Base-by-base conservation (phyloP, 2,797 vertebrate genomes). In the Etheostoma nigrum region DNA sequence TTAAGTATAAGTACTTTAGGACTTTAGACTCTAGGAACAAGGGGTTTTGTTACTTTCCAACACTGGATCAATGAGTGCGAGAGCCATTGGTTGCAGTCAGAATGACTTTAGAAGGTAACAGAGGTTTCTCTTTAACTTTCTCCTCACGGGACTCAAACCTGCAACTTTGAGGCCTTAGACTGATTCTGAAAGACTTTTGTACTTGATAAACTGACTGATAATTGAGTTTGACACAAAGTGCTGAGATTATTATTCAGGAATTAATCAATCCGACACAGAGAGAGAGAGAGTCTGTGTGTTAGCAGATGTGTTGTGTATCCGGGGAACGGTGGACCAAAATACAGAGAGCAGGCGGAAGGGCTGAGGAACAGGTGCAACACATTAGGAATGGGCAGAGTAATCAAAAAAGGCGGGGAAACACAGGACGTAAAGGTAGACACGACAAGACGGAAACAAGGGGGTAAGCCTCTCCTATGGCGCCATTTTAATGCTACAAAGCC, bases 171-270 rank as follows among this genome's bases (percentile, higher is more conserved):
- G 73, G 53, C 66, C 48, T 21, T 5, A 8, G 18, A 6, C 27
- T 44, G 27, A 25, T 36, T 51, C 40, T 45, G 23, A 11, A 0
- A 47, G 9, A 51, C 53, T 36, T 30, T 14, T 9, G 15, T 16
- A 4, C 4, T n/a, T 65, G 62, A 59, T 66, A 23, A 57, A 54
- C 51, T 54, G 62, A 54, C 21, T 19, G 61, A 78, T 72, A 72
- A 74, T 42, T 55, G 51, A 69, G 66, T 15, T 54, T 72, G 61
- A 67, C 67, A 44, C 55, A 54, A 18, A 71, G 42, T 9, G 49
- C 45, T 30, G 48, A 36, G 61, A 72, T 47, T 64, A 12, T 40
- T 64, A 79, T 78, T 84, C 27, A 54, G 57, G 60, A 72, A 78
- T 77, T 45, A 69, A 74, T 80, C 55, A 82, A 36, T 62, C 23